A percentile compares a stretch with the other conserved stretches of the same genome.
Conservation (phyloP, 2,113 vertebrate species). For the Erpornis zantholeuca region DNA sequence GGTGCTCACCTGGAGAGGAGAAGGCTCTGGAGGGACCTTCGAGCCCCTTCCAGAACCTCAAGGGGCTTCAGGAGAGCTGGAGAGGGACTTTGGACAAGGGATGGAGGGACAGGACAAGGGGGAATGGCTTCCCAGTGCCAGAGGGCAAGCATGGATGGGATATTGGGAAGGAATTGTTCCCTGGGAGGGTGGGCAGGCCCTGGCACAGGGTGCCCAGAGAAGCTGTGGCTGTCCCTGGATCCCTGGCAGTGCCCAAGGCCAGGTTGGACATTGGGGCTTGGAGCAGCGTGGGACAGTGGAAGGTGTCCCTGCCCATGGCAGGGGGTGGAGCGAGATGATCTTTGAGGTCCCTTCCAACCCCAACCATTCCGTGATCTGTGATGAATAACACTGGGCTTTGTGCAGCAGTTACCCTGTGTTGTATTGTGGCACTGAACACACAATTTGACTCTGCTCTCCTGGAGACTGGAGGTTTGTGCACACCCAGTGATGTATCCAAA, state of each 20-base stretch:
- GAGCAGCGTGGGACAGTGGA: accelerated
- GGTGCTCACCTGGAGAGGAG: not conserved
- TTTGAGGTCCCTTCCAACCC: not conserved
- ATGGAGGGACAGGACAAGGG: accelerated
- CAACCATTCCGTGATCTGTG: not conserved
- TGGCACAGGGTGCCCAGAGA: not conserved
- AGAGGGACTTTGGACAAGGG: accelerated
- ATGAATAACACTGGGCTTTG: not conserved
- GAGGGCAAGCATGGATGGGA: accelerated
- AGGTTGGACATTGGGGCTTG: accelerated
- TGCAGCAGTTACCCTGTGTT: not conserved
- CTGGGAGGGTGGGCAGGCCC: accelerated
- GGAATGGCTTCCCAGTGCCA: not conserved
- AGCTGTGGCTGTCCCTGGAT: not conserved
- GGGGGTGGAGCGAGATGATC: accelerated
- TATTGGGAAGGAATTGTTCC: not conserved
- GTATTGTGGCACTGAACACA: not conserved
- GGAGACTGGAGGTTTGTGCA: not conserved
- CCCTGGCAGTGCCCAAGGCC: not conserved
- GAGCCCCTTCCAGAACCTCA: not conserved
- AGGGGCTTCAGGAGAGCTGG: not conserved
- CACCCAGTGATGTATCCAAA: not conserved
- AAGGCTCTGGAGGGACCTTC: accelerated
- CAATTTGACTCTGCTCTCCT: not conserved
- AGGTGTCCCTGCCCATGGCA: not conserved